Evolutionary conservation across 2,113 vertebrate genomes (phyloP), one percentile per base, ranked within the genome.

Genomic region (Chaetura pelagica): DNA sequence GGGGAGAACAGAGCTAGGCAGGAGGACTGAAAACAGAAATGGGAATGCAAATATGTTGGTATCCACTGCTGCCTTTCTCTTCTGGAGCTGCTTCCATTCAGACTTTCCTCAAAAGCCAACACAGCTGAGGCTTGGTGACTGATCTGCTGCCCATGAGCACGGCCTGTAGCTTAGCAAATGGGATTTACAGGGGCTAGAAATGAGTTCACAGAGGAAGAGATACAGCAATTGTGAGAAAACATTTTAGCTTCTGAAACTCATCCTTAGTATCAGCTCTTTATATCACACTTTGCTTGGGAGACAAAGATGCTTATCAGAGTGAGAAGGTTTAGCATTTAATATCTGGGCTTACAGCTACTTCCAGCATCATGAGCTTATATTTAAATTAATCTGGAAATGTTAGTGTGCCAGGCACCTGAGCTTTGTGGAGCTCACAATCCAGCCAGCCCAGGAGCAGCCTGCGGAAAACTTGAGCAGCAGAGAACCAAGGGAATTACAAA

Each of bases 301-400:
- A 32, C 27, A 32, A 34, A 38, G 88, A 1, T 15, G 59, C 44
- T 49, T 51, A 64, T 30, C 68, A 3, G 34, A 29, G 80, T 20
- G 72, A 32, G 38, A n/a, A 51, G 38, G 68, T 30, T 23, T 73
- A 67, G 68, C 9, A 2, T 20, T 67, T 38, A 14, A 4, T 58
- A 49, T 21, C 67, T 75, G 72, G 66, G 76, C 88, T 72, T 44
- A 4, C 58, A 51, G 48, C 30, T 26, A 2, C 30, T 11, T 58
- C 63, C 76, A 59, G 48, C 23, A 6, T 3, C 16, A 1, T 1
- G 32, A 52, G 46, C 12, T 67, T 20, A 2, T 1, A 0, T 0
- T 17, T 35, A 29, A 83, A 86, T 38, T 30, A 13, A 40, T 22
- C 78, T 52, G 63, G 78, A 40, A 46, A 35, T 16, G 24, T 46